Conservation (phyloP, 2,888 invertebrate genomes). For the Orthonychiurus folsomi region DNA sequence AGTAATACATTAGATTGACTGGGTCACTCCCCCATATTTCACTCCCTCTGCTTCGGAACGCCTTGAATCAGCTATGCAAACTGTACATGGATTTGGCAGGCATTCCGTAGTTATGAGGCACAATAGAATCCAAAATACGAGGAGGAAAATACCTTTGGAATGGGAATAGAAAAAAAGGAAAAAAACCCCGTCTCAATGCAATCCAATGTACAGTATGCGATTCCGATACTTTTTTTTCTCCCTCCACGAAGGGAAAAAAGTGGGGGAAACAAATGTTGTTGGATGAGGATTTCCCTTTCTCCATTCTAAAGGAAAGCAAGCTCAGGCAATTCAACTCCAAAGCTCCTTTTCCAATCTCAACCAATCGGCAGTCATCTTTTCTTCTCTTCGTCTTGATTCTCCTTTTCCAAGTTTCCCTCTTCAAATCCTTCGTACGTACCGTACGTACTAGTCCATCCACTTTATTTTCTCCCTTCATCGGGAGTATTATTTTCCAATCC, state of each 20-base stretch:
- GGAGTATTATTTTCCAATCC: no score
- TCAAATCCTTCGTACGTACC: background rate
- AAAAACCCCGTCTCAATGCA: no score
- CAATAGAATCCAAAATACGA: background rate
- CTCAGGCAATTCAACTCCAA: background rate
- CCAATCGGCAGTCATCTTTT: constrained; percentile 1
- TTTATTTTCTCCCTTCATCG: background rate
- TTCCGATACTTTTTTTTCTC: background rate
- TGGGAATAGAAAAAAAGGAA: background rate
- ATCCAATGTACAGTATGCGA: no score
- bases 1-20: background rate
- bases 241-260: background rate
- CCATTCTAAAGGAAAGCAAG: background rate
- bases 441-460: background rate
- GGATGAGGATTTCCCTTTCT: background rate
- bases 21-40: background rate
- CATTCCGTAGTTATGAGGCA: background rate
- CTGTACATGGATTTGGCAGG: background rate
- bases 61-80: no score
- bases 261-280: background rate
- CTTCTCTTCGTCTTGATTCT: background rate
- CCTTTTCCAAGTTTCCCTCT: background rate
- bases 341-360: background rate
- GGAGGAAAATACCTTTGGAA: background rate
- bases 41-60: no score